Evolutionary conservation across 1,140 invertebrate species (phyloP).

Genomic region (Hormaphis cornu): DNA sequence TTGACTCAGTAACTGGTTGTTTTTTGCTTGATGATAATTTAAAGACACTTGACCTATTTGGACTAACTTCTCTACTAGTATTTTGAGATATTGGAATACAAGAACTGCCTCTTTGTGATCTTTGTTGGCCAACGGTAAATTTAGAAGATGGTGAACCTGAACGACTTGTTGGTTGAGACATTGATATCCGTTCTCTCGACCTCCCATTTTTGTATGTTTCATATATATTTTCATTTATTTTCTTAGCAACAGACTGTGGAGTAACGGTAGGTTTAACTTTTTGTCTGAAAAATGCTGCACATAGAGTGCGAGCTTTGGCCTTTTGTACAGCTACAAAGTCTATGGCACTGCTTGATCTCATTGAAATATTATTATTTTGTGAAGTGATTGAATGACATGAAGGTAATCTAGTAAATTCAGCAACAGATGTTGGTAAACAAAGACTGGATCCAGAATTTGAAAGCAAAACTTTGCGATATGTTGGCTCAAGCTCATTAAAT

Average conservation of each 20-base stretch:
- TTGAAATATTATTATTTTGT: conserved; percentile 37
- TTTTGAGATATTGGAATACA: conserved; percentile 45
- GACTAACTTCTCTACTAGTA: conserved; percentile 57
- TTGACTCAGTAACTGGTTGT: conserved; percentile 64
- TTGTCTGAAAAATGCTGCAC: conserved; percentile 64
- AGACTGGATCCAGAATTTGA: not conserved
- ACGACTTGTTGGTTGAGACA: conserved; percentile 59
- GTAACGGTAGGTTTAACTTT: conserved; percentile 56
- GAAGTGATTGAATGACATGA: not conserved
- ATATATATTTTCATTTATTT: conserved; percentile 42
- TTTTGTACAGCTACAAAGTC: conserved; percentile 79
- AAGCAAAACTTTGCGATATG: conserved; percentile 46
- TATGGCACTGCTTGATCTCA: conserved; percentile 82
- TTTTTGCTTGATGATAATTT: conserved; percentile 36
- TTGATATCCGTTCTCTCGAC: conserved; percentile 50
- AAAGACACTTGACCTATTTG: conserved; percentile 42
- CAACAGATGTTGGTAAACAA: not conserved
- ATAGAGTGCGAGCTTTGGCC: conserved; percentile 69
- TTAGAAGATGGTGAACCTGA: conserved; percentile 75
- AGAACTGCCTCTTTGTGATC: conserved; percentile 46
- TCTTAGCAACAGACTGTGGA: conserved; percentile 41
- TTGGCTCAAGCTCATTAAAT: conserved; percentile 69
- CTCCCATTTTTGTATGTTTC: conserved; percentile 46
- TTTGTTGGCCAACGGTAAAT: not conserved
- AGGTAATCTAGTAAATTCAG: not conserved